phyloP scores from a whole-genome alignment of 2,888 invertebrate species.

The Byasa hedistus region DNA sequence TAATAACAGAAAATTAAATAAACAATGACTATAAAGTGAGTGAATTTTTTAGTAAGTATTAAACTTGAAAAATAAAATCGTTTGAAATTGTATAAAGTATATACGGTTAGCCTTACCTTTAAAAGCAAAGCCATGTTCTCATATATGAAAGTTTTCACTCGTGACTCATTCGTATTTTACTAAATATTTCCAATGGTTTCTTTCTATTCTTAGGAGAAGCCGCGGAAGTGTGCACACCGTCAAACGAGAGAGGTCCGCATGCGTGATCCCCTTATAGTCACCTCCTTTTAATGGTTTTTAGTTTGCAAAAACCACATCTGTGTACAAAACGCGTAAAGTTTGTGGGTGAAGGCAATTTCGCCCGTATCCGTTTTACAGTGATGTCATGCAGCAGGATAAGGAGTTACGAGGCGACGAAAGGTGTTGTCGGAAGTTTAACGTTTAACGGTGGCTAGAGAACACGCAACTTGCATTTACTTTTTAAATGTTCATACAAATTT shows the following conservation, averaged over 20 bases:
- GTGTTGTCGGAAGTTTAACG: conserved; percentile 33
- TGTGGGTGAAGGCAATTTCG: conserved; percentile 75
- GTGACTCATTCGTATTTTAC: conserved; percentile 13
- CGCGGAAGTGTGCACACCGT: conserved; percentile 37
- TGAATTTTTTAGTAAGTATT: neutral
- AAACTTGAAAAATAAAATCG: neutral
- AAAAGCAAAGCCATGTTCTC: conserved; percentile 18
- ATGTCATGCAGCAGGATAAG: conserved; percentile 69
- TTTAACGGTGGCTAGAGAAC: conserved; percentile 30
- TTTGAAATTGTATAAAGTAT: neutral
- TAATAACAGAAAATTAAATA: neutral
- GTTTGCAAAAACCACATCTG: conserved; percentile 53
- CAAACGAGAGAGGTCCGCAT: conserved; percentile 41
- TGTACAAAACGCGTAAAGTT: conserved; percentile 44
- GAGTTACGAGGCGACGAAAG: conserved; percentile 50
- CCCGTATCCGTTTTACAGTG: conserved; percentile 62
- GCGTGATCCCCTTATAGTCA: conserved; percentile 53
- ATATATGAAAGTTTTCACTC: conserved; percentile 5
- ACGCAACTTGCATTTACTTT: conserved; percentile 20
- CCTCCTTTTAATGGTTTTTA: conserved; percentile 64
- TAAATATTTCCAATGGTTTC: conserved; percentile 28
- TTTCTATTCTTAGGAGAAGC: conserved; percentile 14
- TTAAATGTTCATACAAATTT: conserved; percentile 6
- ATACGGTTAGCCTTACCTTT: conserved; percentile 33
- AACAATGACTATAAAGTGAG: neutral